Conservation (phyloP, 2,113 vertebrate genomes). For the Colaptes auratus region DNA sequence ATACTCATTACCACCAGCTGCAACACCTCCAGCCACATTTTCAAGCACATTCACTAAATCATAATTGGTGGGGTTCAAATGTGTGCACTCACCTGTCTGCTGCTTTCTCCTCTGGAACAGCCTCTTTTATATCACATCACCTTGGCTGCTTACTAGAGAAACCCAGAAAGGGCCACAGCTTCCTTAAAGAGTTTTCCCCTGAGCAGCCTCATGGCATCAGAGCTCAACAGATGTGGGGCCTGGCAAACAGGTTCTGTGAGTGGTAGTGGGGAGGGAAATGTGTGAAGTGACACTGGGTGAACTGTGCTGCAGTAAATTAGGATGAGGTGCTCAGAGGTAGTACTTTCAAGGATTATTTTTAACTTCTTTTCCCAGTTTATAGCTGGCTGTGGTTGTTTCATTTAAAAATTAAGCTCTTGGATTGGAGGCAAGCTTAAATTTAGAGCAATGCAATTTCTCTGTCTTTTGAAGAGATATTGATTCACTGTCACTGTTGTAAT, state of each 20-base stretch:
- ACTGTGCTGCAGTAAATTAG: neutral
- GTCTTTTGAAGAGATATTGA: neutral
- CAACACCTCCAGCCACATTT: rapidly evolving
- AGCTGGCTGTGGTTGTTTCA: neutral
- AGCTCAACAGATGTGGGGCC: neutral
- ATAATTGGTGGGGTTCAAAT: rapidly evolving
- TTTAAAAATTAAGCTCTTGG: neutral
- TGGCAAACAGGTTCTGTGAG: rapidly evolving
- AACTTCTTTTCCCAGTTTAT: neutral
- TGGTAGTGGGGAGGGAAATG: neutral
- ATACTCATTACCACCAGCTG: neutral
- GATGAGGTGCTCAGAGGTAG: neutral
- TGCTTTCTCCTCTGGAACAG: neutral
- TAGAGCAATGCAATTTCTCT: neutral
- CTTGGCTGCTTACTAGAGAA: neutral
- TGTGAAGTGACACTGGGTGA: neutral
- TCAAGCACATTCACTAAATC: neutral
- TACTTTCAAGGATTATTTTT: neutral
- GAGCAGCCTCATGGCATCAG: rapidly evolving
- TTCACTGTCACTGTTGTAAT: neutral
- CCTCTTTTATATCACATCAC: neutral
- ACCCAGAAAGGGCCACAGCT: neutral
- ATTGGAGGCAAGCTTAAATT: neutral
- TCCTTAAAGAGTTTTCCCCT: neutral
- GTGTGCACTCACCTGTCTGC: neutral